Evolutionary conservation across 2,797 vertebrate species (phyloP), one percentile per base, ranked within the genome.

Genomic region (Anguilla pacifica): DNA sequence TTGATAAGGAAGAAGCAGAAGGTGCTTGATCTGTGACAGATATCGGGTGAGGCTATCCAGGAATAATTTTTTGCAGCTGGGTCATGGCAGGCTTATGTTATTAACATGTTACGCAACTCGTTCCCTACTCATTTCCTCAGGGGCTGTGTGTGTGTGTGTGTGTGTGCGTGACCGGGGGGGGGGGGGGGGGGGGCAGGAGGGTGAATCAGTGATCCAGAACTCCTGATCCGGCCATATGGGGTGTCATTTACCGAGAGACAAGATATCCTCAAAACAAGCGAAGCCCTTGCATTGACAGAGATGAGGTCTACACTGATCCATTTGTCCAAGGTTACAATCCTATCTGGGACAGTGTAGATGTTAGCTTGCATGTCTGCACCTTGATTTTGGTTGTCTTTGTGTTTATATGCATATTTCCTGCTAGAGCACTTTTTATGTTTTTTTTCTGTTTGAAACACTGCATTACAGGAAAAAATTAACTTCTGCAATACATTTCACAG

Each of bases 201-300:
- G 3, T 46, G 39, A 49, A 6, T 13, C 57, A 64, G 35, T 39
- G 74, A 81, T 72, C 86, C 70, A 13, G 6, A 25, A 2, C 10
- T 22, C 35, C 74, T 39, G 53, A 46, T 22, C 74, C 72, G 22
- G 11, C 28, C 86, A 59, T 81, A 74, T 79, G 86, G 17, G 57
- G 55, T 77, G 28, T 86, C 74, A 25, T 53, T 55, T n/a, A 39
- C 19, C 55, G 51, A 7, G 19, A 79, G 53, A 79, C 53, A 79
- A 86, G 72, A 81, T 61, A 35, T 77, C 86, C 81, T 86, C 74
- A 81, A 57, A 86, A 46, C 72, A 86, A 81, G 39, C 53, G 10
- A 39, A 86, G 86, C 11, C 15, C 53, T 49, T 31, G 15, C 9
- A 17, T 28, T 51, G 57, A 53, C 35, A 31, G 64, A 86, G 86